Conservation (phyloP, 2,888 invertebrate species). For the Eumacrocentrus americanus region DNA sequence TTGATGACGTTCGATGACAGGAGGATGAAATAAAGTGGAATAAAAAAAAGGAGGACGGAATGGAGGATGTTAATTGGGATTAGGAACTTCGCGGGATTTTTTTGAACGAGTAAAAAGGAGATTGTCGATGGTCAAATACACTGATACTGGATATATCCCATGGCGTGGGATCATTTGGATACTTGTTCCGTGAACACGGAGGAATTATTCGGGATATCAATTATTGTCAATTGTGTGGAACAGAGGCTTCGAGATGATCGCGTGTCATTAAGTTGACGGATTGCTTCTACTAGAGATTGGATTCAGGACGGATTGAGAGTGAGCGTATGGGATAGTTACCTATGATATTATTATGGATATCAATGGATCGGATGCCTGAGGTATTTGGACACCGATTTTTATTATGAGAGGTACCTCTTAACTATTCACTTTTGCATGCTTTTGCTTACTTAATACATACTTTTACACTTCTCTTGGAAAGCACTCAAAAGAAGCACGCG, state of each 20-base stretch:
- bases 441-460: slow-evolving; percentile 25
- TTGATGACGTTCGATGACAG: slow-evolving; percentile 22
- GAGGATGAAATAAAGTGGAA: slow-evolving; percentile 25
- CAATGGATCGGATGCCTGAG: slow-evolving; percentile 27
- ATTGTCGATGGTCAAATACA: slow-evolving; percentile 2
- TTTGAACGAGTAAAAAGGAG: slow-evolving; percentile 1
- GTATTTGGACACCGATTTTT: slow-evolving; percentile 29
- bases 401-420: slow-evolving; percentile 19
- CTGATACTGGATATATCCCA: slow-evolving; percentile 1
- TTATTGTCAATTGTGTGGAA: slow-evolving; percentile 28
- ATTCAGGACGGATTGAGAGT: slow-evolving; percentile 9
- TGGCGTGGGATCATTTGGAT: slow-evolving; percentile 4
- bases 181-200: slow-evolving; percentile 3
- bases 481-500: slow-evolving; percentile 20
- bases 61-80: slow-evolving; percentile 35
- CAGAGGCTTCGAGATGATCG: slow-evolving; percentile 12
- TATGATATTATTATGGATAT: slow-evolving; percentile 16
- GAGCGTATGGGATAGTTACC: slow-evolving; percentile 2
- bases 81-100: slow-evolving; percentile 40
- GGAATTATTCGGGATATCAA: slow-evolving; percentile 4
- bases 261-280: slow-evolving; percentile 1
- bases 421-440: slow-evolving; percentile 25
- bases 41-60: slow-evolving; percentile 25
- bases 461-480: slow-evolving; percentile 12
- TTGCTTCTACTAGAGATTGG: slow-evolving; percentile 5